phyloP scores from a whole-genome alignment of 1,140 invertebrate species.

The Mya arenaria region DNA sequence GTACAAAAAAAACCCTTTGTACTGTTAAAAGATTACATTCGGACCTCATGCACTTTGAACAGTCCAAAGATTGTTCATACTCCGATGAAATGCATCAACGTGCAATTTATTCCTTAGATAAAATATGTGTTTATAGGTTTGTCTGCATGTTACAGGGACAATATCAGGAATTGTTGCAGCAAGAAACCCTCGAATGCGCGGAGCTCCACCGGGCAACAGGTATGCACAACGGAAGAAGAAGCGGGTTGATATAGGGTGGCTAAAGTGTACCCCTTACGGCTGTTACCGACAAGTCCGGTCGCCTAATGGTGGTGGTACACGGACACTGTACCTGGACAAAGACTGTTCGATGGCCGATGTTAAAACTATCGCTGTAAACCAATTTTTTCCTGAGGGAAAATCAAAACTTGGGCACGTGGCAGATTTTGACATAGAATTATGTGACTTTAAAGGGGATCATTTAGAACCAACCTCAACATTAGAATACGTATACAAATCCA shows the following conservation, averaged over 20 bases:
- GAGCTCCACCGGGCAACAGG: constrained; percentile 3
- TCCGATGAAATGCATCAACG: constrained; percentile 9
- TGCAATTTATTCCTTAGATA: constrained; percentile 17
- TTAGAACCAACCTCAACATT: constrained; percentile 19
- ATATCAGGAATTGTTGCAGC: constrained; percentile 1
- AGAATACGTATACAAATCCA: constrained; percentile 20
- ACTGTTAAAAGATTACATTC: constrained; percentile 21
- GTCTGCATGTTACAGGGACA: constrained; percentile 13
- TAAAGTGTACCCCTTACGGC: constrained; percentile 8
- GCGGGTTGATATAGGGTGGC: constrained; percentile 17
- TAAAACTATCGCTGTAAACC: constrained; percentile 7
- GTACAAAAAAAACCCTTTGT: constrained; percentile 3
- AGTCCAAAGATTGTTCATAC: constrained; percentile 11
- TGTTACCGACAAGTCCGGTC: constrained; percentile 17
- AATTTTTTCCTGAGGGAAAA: constrained; percentile 19
- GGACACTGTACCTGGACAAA: constrained; percentile 14
- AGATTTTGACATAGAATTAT: constrained; percentile 16
- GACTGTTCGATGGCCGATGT: constrained; percentile 17
- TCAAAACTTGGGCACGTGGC: constrained; percentile 17
- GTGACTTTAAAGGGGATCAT: constrained; percentile 18
- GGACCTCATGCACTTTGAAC: constrained; percentile 9
- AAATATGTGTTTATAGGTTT: constrained; percentile 9
- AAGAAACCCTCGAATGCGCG: constrained; percentile 15
- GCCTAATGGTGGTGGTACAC: constrained; percentile 17
- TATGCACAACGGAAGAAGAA: constrained; percentile 15